Base-by-base conservation (phyloP, 2,797 vertebrate species). In the Serranus cabrilla region DNA sequence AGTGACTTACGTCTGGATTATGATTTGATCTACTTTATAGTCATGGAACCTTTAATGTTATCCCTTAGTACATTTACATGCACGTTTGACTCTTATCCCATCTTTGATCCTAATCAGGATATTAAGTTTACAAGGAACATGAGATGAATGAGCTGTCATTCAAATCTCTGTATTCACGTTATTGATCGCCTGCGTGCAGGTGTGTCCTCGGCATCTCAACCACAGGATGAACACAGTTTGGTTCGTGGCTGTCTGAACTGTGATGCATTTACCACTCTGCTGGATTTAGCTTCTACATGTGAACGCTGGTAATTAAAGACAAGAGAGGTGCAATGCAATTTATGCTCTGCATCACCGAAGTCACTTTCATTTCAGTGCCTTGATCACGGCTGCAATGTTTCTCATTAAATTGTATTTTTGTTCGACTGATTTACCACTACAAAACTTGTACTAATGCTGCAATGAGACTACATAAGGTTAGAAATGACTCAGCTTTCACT, bases 1-100 rank as follows among this genome's bases (percentile, higher is more conserved):
- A 43, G n/a, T 25, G 50, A 64, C 2, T 73, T 52, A 62, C 16
- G 12, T 7, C 23, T 46, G 25, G 14, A 55, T 72, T 23, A 21
- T 56, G 31, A 64, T 66, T 57, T 43, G 8, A 58, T 64, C 18
- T 39, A 14, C 66, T 61, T 70, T n/a, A 51, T 39, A 45, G 20
- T 12, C 34, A 37, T 52, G 20, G n/a, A 56, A 37, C 21, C 51
- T 40, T 40, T 14, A 61, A 17, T 11, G 21, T 66, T 59, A 76
- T 56, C 20, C 61, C 11, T 62, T 45, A 34, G 7, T 2, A 20
- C 42, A 64, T 51, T 49, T 37, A 39, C 17, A 61, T 45, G 17
- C 47, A 65, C 13, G 13, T 42, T 17, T 51, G 31, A 47, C 49
- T 55, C 12, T 25, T 17, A 56, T 67, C 20, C 9, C 2, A 10